A percentile compares a stretch with the other conserved stretches of the same genome.
These are phyloP conservation scores for Eupeodes latifasciatus DNA, from an alignment of 2,888 invertebrate species.

Conservation along the genomic window DNA sequence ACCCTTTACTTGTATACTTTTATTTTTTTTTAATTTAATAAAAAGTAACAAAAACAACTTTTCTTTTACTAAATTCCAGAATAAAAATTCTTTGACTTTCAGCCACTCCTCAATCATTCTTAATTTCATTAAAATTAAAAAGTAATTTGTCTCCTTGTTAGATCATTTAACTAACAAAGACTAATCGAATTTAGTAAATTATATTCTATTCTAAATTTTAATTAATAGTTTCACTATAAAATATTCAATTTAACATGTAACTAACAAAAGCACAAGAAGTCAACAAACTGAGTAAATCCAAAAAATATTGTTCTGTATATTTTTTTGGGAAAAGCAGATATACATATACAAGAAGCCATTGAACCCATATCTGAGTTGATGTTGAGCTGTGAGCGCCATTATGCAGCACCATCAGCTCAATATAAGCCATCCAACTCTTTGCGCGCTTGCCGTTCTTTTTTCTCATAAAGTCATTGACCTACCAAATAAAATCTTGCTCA, in stretches of 20 bases:
- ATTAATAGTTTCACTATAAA: constrained; percentile 44
- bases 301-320: constrained; percentile 56
- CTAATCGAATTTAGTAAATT: not conserved
- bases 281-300: constrained; percentile 61
- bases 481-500: constrained; percentile 66
- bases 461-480: constrained; percentile 65
- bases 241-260: constrained; percentile 43
- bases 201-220: constrained; percentile 50
- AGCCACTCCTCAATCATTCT: not conserved
- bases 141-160: not conserved
- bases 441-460: constrained; percentile 48
- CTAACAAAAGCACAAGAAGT: constrained; percentile 51
- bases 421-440: constrained; percentile 66
- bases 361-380: constrained; percentile 53
- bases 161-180: not conserved
- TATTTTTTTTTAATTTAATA: too few species aligned
- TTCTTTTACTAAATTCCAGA: not conserved
- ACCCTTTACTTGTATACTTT: too few species aligned
- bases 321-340: constrained; percentile 62
- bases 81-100: not conserved
- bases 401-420: constrained; percentile 40
- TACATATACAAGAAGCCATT: constrained; percentile 60
- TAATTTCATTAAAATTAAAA: constrained; percentile 11
- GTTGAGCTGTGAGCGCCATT: constrained; percentile 64
- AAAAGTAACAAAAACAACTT: too few species aligned